A percentile compares a stretch with the other conserved stretches of the same genome.
Conservation (phyloP, 2,797 vertebrate species). For the Parambassis ranga region DNA sequence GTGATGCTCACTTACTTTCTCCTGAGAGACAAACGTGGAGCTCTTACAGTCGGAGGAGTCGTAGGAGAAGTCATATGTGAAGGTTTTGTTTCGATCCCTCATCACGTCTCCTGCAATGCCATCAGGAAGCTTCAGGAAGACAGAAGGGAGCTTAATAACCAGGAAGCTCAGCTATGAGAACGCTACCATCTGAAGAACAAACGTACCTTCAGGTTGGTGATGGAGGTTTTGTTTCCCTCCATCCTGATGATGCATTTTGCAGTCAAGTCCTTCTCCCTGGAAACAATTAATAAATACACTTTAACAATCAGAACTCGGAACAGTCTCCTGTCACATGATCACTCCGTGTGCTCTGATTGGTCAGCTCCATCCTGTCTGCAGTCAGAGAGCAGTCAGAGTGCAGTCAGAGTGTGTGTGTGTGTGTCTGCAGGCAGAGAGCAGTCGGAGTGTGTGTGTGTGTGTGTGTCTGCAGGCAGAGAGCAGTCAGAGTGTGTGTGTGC, state of each 20-base stretch:
- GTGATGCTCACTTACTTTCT: constrained; percentile 74
- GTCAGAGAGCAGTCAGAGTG: too few species aligned
- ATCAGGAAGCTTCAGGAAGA: constrained; percentile 77
- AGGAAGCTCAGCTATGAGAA: accelerated
- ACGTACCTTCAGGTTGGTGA: constrained; percentile 90
- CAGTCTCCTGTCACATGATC: too few species aligned
- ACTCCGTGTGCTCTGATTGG: too few species aligned
- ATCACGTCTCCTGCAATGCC: constrained; percentile 83
- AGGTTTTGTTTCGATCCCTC: constrained; percentile 90
- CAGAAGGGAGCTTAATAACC: background rate
- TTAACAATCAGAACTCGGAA: too few species aligned
- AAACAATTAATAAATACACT: background rate
- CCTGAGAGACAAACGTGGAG: constrained; percentile 88
- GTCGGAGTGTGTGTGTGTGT: too few species aligned
- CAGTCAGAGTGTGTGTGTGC: too few species aligned
- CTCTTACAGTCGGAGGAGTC: constrained; percentile 88
- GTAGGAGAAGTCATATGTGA: constrained; percentile 97
- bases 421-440: too few species aligned
- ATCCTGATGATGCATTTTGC: constrained; percentile 93
- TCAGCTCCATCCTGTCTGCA: too few species aligned
- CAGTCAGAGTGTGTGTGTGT: too few species aligned
- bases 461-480: too few species aligned
- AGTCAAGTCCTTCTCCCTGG: constrained; percentile 91
- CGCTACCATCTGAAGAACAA: too few species aligned
- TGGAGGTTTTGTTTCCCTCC: constrained; percentile 91